A percentile compares a stretch with the other conserved stretches of the same genome.
These are phyloP conservation scores for Bos taurus DNA, from an alignment of 2,113 vertebrate genomes.

Conservation along the genomic window ARS-UCD2.0 NC_037333.1:42048001-42048500, in stretches of 20 bases:
- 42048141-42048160: neutral
- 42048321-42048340: conserved; percentile 7
- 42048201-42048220: neutral
- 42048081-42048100: neutral
- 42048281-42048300: neutral
- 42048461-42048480: conserved; percentile 45
- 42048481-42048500: conserved; percentile 57
- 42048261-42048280: neutral
- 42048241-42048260: neutral
- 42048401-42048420: conserved; percentile 42
- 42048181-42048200: neutral
- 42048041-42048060: neutral
- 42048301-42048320: neutral
- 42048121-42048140: neutral
- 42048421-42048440: neutral
- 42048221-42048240: neutral
- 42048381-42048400: conserved; percentile 45
- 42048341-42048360: conserved; percentile 37
- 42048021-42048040: neutral
- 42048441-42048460: conserved; percentile 21
- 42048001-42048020: neutral
- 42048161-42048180: neutral
- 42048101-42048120: neutral
- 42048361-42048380: conserved; percentile 44
- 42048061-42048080: neutral